phyloP scores from a whole-genome alignment of 1,140 invertebrate genomes.

The Zaprionus camerounensis region DNA sequence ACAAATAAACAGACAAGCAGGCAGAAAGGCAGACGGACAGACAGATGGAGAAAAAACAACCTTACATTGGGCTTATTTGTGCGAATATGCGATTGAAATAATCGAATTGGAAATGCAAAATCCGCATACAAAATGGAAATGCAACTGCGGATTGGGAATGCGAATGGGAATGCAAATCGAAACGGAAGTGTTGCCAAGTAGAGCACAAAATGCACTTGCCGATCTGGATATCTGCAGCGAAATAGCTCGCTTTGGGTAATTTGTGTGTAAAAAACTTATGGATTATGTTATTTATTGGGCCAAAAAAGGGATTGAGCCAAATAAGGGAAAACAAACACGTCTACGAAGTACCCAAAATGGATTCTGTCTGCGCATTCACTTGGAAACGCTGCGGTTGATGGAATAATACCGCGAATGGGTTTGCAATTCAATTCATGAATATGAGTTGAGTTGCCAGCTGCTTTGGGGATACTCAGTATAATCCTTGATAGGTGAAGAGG shows the following conservation, averaged over 20 bases:
- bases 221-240: slow-evolving; percentile 1
- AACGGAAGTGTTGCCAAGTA: slow-evolving; percentile 44
- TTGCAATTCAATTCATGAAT: background rate
- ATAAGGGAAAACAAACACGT: background rate
- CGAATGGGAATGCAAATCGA: slow-evolving; percentile 45
- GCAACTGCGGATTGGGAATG: background rate
- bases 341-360: background rate
- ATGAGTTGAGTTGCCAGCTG: background rate
- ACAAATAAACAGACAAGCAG: background rate
- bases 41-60: background rate
- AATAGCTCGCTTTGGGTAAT: slow-evolving; percentile 15
- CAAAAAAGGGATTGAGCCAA: slow-evolving; percentile 2
- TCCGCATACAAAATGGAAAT: slow-evolving; percentile 50
- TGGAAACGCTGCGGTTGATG: slow-evolving; percentile 16
- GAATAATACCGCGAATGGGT: background rate
- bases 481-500: background rate
- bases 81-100: slow-evolving; percentile 58
- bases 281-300: slow-evolving; percentile 61
- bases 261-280: slow-evolving; percentile 38
- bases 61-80: slow-evolving; percentile 31
- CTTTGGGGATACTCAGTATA: background rate
- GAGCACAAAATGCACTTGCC: slow-evolving; percentile 51
- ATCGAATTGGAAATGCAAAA: slow-evolving; percentile 56
- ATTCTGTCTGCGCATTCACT: slow-evolving; percentile 12
- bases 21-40: background rate